A percentile compares a stretch with the other conserved stretches of the same genome.
These are phyloP conservation scores for Pristionchus pacificus DNA, from an alignment of 1,140 invertebrate species.

Conservation along the genomic window DNA sequence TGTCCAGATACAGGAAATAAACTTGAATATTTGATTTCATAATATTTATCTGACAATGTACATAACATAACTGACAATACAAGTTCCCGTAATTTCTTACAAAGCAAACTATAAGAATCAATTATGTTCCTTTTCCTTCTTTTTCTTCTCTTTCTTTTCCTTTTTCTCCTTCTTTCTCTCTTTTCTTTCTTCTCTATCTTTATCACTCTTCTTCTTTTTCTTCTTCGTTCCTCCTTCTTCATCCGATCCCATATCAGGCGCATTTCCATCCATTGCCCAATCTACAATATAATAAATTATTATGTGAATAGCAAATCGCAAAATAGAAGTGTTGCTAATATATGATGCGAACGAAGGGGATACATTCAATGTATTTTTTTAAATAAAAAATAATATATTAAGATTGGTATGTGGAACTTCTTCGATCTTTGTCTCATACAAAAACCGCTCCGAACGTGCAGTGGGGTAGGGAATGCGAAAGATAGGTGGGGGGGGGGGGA, in stretches of 20 bases:
- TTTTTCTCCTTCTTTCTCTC: slow-evolving; percentile 73
- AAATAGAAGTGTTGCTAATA: too few relatives aligned
- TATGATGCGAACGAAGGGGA: too few relatives aligned
- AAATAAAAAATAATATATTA: too few relatives aligned
- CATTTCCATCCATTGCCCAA: too few relatives aligned
- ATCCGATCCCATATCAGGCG: slow-evolving; percentile 3
- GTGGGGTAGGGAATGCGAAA: too few relatives aligned
- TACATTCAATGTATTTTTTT: too few relatives aligned
- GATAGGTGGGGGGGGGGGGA: too few relatives aligned
- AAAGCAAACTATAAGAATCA: slow-evolving; percentile 4
- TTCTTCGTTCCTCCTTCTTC: slow-evolving; percentile 65
- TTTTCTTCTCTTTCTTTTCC: slow-evolving; percentile 58
- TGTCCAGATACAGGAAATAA: slow-evolving; percentile 1
- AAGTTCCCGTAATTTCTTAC: slow-evolving; percentile 7
- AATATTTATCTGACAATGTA: slow-evolving; percentile 15
- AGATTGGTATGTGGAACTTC: too few relatives aligned
- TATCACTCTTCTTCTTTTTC: slow-evolving; percentile 75
- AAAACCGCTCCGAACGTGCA: too few relatives aligned
- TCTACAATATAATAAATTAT: too few relatives aligned
- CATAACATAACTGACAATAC: background rate
- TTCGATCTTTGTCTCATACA: too few relatives aligned
- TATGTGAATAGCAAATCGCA: too few relatives aligned
- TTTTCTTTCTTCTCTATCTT: slow-evolving; percentile 68
- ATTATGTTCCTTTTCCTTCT: slow-evolving; percentile 74
- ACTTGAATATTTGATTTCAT: slow-evolving; percentile 10